Percentiles rank a stretch among this genome's conserved stretches.
Conservation (phyloP, 2,113 vertebrate genomes). For the Corydoras sp. region DNA sequence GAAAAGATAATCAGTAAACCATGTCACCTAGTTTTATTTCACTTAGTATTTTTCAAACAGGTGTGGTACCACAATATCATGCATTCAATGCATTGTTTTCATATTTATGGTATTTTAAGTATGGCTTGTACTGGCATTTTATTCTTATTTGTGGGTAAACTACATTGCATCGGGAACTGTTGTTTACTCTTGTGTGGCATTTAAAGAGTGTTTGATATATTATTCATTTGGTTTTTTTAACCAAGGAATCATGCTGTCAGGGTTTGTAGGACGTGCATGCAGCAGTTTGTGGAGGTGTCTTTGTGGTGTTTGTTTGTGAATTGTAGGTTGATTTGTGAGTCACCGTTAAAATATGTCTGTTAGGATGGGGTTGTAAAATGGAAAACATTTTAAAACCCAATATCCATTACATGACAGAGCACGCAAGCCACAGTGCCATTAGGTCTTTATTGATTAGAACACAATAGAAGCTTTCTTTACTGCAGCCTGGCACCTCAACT, state of each 20-base stretch:
- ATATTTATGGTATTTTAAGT: too few relatives aligned
- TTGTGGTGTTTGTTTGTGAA: slow-evolving; percentile 7
- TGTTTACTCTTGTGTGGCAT: neutral
- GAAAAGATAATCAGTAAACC: too few relatives aligned
- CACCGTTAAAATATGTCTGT: neutral
- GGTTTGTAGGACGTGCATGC: neutral
- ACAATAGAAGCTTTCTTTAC: neutral
- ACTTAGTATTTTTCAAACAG: too few relatives aligned
- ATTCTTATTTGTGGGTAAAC: too few relatives aligned
- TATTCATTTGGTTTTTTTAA: neutral
- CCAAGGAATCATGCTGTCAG: neutral
- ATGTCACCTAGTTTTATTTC: too few relatives aligned
- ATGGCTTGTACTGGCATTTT: too few relatives aligned
- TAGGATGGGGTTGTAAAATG: slow-evolving; percentile 7
- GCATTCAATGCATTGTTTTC: too few relatives aligned
- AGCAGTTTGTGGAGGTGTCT: slow-evolving; percentile 3
- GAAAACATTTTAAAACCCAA: slow-evolving; percentile 23
- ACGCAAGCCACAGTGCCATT: slow-evolving; percentile 16
- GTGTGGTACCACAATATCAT: too few relatives aligned
- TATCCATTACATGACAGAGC: slow-evolving; percentile 19
- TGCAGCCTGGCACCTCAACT: neutral
- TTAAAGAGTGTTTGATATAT: neutral
- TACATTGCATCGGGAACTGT: neutral
- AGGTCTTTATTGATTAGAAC: neutral
- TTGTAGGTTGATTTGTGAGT: neutral